Percentiles rank a stretch among this genome's conserved stretches.
Conservation (phyloP, 2,113 vertebrate species). For the Mesoclemmys tuberculata region DNA sequence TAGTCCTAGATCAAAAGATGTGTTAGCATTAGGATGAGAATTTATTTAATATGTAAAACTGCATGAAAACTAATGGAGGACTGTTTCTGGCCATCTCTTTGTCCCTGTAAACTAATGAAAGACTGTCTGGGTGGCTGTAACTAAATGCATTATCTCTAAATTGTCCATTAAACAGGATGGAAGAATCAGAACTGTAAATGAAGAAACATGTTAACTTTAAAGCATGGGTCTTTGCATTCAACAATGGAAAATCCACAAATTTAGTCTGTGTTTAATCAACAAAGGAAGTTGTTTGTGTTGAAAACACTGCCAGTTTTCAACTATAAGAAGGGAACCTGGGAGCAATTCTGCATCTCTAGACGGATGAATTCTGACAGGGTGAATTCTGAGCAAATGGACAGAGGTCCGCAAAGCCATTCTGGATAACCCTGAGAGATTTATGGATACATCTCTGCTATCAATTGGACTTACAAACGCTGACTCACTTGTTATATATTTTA, state of each 20-base stretch:
- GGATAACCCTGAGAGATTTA: neutral
- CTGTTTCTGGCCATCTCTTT: neutral
- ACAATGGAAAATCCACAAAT: neutral
- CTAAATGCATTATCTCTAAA: neutral
- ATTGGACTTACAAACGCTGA: neutral
- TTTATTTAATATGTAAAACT: neutral
- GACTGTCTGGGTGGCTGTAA: neutral
- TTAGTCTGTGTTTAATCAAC: neutral
- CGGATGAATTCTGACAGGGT: neutral
- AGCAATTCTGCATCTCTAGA: neutral
- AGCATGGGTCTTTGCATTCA: neutral
- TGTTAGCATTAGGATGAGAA: neutral
- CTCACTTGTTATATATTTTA: neutral
- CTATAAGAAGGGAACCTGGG: no score
- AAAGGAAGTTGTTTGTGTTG: neutral
- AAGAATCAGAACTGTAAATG: neutral
- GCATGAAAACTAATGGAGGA: neutral
- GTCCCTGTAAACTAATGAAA: neutral
- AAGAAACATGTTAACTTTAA: neutral
- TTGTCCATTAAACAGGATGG: neutral
- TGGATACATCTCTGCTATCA: neutral
- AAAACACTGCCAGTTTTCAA: neutral
- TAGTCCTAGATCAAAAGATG: neutral
- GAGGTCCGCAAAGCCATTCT: neutral
- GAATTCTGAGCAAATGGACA: neutral